phyloP scores from a whole-genome alignment of 2,113 vertebrate species.

The Zonotrichia leucophrys region DNA sequence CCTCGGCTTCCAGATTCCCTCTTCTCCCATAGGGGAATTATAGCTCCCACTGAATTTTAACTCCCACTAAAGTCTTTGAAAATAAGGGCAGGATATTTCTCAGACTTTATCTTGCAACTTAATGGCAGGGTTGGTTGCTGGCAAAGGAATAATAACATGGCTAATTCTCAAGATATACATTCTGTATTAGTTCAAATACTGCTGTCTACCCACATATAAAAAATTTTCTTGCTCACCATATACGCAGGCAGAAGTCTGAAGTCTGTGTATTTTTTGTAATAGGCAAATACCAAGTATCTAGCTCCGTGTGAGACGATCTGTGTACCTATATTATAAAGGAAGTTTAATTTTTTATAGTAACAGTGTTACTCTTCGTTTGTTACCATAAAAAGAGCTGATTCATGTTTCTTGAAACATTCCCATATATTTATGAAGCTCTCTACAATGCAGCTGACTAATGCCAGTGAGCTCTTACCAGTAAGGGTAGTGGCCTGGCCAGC shows the following conservation, averaged over 20 bases:
- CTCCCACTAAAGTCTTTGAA: background rate
- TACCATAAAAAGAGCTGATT: background rate
- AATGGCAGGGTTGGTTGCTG: background rate
- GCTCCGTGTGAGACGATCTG: background rate
- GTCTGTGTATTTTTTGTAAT: background rate
- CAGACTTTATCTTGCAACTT: background rate
- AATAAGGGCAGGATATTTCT: background rate
- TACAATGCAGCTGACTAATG: background rate
- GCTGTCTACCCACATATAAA: background rate
- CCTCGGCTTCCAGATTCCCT: background rate
- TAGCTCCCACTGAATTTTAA: background rate
- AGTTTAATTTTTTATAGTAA: background rate
- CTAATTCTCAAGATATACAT: background rate
- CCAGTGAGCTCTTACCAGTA: rapidly evolving
- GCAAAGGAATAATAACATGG: background rate
- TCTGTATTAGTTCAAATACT: background rate
- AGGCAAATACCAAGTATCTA: background rate
- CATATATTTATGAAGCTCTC: background rate
- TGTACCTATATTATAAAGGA: background rate
- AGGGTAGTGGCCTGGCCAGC: background rate
- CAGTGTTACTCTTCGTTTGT: background rate
- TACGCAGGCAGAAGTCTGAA: background rate
- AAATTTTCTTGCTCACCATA: background rate
- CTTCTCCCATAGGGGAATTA: background rate
- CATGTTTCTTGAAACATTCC: rapidly evolving